Base-by-base conservation (phyloP, 2,888 invertebrate species). In the Euphydryas editha region DNA sequence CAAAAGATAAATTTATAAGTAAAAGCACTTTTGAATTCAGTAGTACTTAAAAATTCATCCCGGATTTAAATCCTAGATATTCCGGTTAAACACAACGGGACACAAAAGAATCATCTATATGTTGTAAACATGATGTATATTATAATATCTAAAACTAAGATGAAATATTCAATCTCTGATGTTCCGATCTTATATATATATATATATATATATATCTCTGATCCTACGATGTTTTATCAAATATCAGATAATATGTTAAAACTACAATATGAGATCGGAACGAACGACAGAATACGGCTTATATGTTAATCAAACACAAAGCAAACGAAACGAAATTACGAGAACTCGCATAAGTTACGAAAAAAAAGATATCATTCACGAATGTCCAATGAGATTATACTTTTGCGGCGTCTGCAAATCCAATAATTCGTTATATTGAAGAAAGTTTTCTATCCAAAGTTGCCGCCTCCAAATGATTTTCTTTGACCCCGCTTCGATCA, bases 351-450 rank as follows among this genome's bases (percentile, higher is more conserved):
- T 72, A 76, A 74, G 73, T 77, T 71, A 67, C 67, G 75, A 75
- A 63, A 75, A 80, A 79, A 84, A 81, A 81, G 81, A 85, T 83
- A 87, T 87, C 83, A 84, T 73, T 75, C 74, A 73, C 77, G 74
- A 79, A 82, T 79, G 82, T 85, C 81, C 82, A 82, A 85, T 83
- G 83, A 78, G 78, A 80, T 80, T 81, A 80, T 80, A 79, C 78
- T 75, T 70, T 68, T 76, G 78, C 81, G 82, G 78, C 82, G 82
- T 83, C 84, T 81, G 80, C 78, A 84, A 83, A 86, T 87, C 87
- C 86, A 90, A 90, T 90, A 88, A 90, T 89, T 89, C 87, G 86
- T 88, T 86, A 87, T 86, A 86, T 87, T 86, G 85, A 87, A 87
- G 83, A 87, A 88, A 88, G 78, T 88, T 89, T 30, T 83, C 81